Evolutionary conservation across 2,797 vertebrate species (phyloP), one percentile per base, ranked within the genome.

Genomic region (Pteronotus mesoamericanus): DNA sequence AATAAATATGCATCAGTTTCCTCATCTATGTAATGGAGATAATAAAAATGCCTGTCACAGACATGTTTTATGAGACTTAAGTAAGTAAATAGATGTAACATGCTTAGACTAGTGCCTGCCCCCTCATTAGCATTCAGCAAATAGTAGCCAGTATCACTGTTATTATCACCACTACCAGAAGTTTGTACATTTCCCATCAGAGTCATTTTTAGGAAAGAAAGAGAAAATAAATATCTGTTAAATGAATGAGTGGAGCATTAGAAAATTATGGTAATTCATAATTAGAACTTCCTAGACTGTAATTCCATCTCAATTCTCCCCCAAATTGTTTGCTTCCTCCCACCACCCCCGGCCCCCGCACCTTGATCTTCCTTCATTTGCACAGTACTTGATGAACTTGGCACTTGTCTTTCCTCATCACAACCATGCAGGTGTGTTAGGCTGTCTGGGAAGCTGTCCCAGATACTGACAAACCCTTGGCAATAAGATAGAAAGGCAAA

Each of bases 341-440:
- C 32, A 0, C 11, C 4, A 0, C 37, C 61, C 18, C 2, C 5
- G 32, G 1, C 39, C n/a, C 24, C 66, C 46, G 55, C 34, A 14
- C 2, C 79, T 37, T 34, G 16, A 9, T 87, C 39, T 77, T 89
- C 46, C 72, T 78, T 77, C 66, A 11, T 75, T 82, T 79, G 61
- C 77, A n/a, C 51, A 32, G 39, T 18, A 8, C 66, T 90, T 78
- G 77, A 91, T 85, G 87, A 93, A 83, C 55, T 92, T 94, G 80
- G 89, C 61, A 3, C 71, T 75, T 61, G 14, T 19, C 39, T 91
- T 78, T 78, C 39, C n/a, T 51, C 79, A 37, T 85, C 59, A 66
- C 83, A 86, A 26, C 84, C 61, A n/a, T 21, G 57, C 89, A 96
- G 97, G 97, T 97, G 96, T 94, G 95, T 48, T 51, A 37, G 39